Evolutionary conservation across 2,113 vertebrate species (phyloP).

Genomic region (western clawed frog (Xenopus tropicalis)): DNA sequence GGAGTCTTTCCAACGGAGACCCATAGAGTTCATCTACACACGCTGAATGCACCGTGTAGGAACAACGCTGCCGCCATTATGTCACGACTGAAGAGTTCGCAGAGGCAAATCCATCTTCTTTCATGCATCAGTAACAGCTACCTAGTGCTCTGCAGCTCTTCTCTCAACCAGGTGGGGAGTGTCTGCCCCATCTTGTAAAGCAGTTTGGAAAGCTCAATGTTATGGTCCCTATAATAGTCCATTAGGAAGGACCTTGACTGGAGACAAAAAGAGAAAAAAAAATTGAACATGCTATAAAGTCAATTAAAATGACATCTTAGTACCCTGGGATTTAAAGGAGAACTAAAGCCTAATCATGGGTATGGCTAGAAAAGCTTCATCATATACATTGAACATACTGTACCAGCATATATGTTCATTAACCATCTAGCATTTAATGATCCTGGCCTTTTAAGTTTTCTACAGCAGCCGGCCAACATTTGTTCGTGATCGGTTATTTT

Average conservation of each 20-base stretch:
- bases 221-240: constrained; percentile 93
- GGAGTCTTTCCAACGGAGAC: background rate
- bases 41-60: background rate
- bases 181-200: constrained; percentile 95
- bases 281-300: background rate
- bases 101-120: constrained; percentile 4
- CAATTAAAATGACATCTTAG: too few relatives aligned
- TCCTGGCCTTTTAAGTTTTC: too few relatives aligned
- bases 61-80: background rate
- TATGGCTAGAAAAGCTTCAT: too few relatives aligned
- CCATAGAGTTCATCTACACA: background rate
- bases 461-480: too few relatives aligned
- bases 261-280: background rate
- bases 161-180: constrained; percentile 89
- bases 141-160: constrained; percentile 93
- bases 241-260: constrained; percentile 87
- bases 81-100: background rate
- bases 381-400: too few relatives aligned
- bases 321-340: too few relatives aligned
- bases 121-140: constrained; percentile 61
- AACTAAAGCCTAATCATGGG: too few relatives aligned
- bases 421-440: too few relatives aligned
- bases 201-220: constrained; percentile 93
- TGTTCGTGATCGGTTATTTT: too few relatives aligned
- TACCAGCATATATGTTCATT: too few relatives aligned